Evolutionary conservation across 2,888 invertebrate genomes (phyloP).

Genomic region (Allygus modestus): DNA sequence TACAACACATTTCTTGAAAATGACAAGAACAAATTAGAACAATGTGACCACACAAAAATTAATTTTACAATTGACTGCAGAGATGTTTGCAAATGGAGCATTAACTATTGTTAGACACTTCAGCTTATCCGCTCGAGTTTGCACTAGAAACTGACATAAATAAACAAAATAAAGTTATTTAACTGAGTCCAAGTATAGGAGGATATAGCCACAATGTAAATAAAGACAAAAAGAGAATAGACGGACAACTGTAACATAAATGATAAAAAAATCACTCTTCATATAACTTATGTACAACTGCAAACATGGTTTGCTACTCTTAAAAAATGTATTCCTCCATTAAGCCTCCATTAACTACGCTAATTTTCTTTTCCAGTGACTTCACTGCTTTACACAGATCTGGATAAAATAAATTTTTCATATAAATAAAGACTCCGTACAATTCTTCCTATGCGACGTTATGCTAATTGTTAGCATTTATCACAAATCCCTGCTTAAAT

Average conservation of each 20-base stretch:
- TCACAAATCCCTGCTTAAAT: constrained; percentile 8
- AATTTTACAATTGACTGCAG: not conserved
- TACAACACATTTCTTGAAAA: not conserved
- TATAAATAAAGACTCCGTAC: too few relatives aligned
- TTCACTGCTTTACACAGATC: too few relatives aligned
- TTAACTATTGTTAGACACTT: too few relatives aligned
- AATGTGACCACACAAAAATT: not conserved
- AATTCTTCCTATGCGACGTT: too few relatives aligned
- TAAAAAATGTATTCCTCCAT: constrained; percentile 3
- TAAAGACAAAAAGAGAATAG: not conserved
- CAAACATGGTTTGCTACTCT: not conserved
- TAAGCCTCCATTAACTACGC: constrained; percentile 7
- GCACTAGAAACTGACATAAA: not conserved
- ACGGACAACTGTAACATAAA: not conserved
- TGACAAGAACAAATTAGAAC: not conserved
- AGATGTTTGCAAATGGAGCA: not conserved
- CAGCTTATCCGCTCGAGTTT: not conserved
- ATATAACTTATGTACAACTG: not conserved
- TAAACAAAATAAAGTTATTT: not conserved
- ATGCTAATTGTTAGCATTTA: too few relatives aligned
- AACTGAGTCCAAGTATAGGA: not conserved
- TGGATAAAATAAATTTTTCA: too few relatives aligned
- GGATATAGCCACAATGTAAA: not conserved
- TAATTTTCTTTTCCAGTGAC: too few relatives aligned
- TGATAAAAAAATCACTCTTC: not conserved